A percentile compares a stretch with the other conserved stretches of the same genome.
Conservation (phyloP, 2,888 invertebrate species). For the Acronicta leporina region DNA sequence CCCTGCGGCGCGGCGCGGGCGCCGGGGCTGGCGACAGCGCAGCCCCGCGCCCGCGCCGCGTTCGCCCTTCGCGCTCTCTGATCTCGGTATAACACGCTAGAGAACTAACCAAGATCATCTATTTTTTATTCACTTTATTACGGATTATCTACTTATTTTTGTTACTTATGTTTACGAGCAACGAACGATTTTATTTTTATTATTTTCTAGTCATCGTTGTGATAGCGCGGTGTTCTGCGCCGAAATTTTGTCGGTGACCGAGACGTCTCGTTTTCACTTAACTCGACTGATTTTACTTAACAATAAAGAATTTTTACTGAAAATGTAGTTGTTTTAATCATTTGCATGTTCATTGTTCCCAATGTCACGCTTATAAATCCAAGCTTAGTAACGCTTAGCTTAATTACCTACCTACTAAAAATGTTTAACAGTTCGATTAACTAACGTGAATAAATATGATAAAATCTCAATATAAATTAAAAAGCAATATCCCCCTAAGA, state of each 20-base stretch:
- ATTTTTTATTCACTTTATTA: constrained; percentile 76
- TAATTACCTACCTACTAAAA: constrained; percentile 75
- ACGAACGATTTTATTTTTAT: constrained; percentile 73
- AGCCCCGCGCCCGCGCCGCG: constrained; percentile 73
- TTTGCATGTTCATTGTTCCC: constrained; percentile 77
- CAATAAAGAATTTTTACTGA: constrained; percentile 85
- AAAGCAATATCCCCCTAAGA: constrained; percentile 28
- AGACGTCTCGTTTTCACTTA: constrained; percentile 83
- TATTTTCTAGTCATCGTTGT: constrained; percentile 80
- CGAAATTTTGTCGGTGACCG: constrained; percentile 76
- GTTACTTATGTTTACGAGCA: constrained; percentile 70
- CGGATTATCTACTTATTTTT: constrained; percentile 71
- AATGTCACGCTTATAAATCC: constrained; percentile 76
- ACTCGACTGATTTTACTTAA: constrained; percentile 88
- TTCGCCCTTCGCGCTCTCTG: constrained; percentile 79
- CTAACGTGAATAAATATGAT: constrained; percentile 61
- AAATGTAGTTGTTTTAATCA: constrained; percentile 84
- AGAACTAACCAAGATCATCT: constrained; percentile 84
- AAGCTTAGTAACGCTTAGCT: constrained; percentile 84
- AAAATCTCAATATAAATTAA: constrained; percentile 40
- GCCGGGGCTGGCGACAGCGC: constrained; percentile 48
- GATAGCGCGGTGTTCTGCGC: constrained; percentile 74
- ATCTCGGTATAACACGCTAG: constrained; percentile 87
- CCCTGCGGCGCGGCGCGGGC: constrained; percentile 71
- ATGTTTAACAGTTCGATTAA: constrained; percentile 61